Evolutionary conservation across 2,113 vertebrate genomes (phyloP).

Genomic region (Neotragus moschatus): DNA sequence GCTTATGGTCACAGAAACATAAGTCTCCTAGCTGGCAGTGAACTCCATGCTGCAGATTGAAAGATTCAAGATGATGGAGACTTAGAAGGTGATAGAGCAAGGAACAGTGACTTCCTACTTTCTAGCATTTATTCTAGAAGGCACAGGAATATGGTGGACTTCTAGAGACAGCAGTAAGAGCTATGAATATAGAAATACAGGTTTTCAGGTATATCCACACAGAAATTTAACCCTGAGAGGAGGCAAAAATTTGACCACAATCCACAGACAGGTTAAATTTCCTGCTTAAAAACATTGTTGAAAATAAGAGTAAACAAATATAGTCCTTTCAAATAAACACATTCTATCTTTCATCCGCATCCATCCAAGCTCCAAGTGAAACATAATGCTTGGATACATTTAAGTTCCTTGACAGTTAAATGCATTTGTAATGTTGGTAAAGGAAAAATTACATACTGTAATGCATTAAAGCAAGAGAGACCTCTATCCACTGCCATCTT

Average conservation of each 20-base stretch:
- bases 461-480: neutral
- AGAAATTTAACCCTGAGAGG: neutral
- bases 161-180: neutral
- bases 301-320: constrained; percentile 4
- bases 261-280: neutral
- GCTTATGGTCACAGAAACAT: constrained; percentile 40
- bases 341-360: neutral
- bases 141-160: neutral
- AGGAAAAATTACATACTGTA: constrained; percentile 10
- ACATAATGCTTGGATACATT: neutral
- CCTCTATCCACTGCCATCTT: neutral
- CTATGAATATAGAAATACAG: neutral
- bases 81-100: neutral
- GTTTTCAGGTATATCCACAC: neutral
- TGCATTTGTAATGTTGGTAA: neutral
- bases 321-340: constrained; percentile 7
- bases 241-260: neutral
- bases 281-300: neutral
- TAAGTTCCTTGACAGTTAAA: neutral
- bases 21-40: constrained; percentile 10
- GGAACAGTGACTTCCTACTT: neutral
- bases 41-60: constrained; percentile 19
- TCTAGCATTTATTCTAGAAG: neutral
- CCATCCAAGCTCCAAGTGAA: neutral
- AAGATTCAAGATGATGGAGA: neutral